phyloP scores from a whole-genome alignment of 2,113 vertebrate species.

The Amazona guildingii region DNA sequence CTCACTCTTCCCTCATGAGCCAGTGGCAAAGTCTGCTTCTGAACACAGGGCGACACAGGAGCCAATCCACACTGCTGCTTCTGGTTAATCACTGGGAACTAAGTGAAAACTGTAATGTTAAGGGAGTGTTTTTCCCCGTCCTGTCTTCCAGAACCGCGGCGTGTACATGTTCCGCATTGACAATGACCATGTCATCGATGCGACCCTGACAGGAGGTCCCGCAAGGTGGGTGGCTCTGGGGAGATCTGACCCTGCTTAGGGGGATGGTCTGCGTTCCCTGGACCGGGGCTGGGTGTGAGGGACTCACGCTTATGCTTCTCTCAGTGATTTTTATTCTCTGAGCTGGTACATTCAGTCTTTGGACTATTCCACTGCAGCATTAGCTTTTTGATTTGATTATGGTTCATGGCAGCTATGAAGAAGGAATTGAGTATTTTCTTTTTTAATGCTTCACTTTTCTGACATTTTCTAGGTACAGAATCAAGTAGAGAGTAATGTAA shows the following conservation, averaged over 20 bases:
- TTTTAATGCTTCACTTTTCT: neutral
- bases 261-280: neutral
- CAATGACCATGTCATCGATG: conserved; percentile 94
- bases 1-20: fast-evolving
- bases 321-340: neutral
- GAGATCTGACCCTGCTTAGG: neutral
- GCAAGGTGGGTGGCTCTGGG: conserved; percentile 81
- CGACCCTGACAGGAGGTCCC: conserved; percentile 94
- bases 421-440: neutral
- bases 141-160: conserved; percentile 86
- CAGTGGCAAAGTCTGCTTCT: fast-evolving
- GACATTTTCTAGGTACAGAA: conserved; percentile 3
- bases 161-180: conserved; percentile 99
- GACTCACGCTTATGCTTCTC: neutral
- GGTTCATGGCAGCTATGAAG: neutral
- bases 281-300: neutral
- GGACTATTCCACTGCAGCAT: neutral
- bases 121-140: neutral
- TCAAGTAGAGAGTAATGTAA: neutral
- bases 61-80: fast-evolving
- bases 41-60: fast-evolving
- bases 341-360: neutral
- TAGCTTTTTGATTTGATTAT: neutral
- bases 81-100: fast-evolving
- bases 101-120: neutral